These are phyloP conservation scores for Drosophila mimetica DNA, from an alignment of 2,888 invertebrate genomes.

Conservation along the genomic window DNA sequence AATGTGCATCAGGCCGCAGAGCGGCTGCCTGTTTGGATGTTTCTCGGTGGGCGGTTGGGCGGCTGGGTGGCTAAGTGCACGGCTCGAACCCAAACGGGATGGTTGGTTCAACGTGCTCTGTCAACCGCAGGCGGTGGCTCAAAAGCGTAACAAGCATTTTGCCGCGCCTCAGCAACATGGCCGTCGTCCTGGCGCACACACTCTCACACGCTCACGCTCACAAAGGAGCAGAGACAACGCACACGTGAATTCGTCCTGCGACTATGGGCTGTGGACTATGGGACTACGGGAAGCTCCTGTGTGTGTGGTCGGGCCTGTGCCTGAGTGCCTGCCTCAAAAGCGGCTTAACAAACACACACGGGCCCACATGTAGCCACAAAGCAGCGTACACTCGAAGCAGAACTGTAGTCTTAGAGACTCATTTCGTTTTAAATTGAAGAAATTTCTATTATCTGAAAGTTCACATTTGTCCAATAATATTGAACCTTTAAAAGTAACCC, in stretches of 20 bases:
- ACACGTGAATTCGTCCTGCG: conserved; percentile 33
- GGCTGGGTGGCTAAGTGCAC: background rate
- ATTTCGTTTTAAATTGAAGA: no score
- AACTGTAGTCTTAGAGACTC: background rate
- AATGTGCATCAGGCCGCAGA: conserved; percentile 50
- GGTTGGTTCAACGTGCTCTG: conserved; percentile 62
- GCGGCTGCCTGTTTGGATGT: conserved; percentile 10
- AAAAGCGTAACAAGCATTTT: conserved; percentile 72
- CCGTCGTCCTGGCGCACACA: conserved; percentile 19
- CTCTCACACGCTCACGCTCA: conserved; percentile 17
- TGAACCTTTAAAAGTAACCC: no score
- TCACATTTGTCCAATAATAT: no score
- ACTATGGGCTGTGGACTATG: conserved; percentile 1
- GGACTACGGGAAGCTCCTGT: conserved; percentile 15
- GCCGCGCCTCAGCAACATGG: conserved; percentile 58
- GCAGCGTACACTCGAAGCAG: conserved; percentile 7
- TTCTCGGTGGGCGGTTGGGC: conserved; percentile 1
- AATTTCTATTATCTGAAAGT: no score
- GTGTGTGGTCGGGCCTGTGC: conserved; percentile 42
- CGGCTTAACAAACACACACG: conserved; percentile 61
- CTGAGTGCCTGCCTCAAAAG: conserved; percentile 69
- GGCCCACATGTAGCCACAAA: conserved; percentile 24
- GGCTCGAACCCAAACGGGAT: background rate
- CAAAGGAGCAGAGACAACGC: conserved; percentile 28
- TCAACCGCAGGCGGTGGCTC: conserved; percentile 71